Evolutionary conservation across 2,888 invertebrate species (phyloP).

Genomic region (Toxonevra muliebris): DNA sequence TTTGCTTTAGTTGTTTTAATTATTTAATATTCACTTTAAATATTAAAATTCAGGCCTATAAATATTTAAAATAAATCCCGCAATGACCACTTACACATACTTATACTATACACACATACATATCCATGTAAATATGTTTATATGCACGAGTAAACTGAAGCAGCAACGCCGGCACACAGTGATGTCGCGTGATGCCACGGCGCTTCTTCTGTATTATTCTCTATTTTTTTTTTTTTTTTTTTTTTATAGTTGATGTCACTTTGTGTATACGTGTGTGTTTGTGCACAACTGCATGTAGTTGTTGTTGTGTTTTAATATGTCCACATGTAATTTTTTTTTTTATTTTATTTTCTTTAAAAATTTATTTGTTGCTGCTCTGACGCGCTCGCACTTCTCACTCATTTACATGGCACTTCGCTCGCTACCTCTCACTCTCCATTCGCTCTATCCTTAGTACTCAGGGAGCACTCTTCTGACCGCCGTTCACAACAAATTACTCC

Average conservation of each 20-base stretch:
- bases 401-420: too few relatives aligned
- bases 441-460: too few relatives aligned
- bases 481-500: background rate
- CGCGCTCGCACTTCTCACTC: background rate
- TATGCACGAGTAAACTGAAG: too few relatives aligned
- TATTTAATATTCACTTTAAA: too few relatives aligned
- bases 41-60: too few relatives aligned
- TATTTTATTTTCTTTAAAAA: background rate
- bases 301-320: slow-evolving; percentile 17
- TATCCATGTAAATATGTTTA: background rate
- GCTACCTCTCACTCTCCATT: too few relatives aligned
- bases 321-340: slow-evolving; percentile 17
- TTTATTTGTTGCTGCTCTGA: slow-evolving; percentile 10
- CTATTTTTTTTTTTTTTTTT: background rate
- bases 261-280: background rate
- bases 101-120: background rate
- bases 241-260: slow-evolving; percentile 3
- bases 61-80: too few relatives aligned
- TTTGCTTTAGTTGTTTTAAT: too few relatives aligned
- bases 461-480: too few relatives aligned
- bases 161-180: too few relatives aligned
- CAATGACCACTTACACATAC: background rate
- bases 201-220: too few relatives aligned
- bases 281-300: background rate
- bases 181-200: too few relatives aligned